Evolutionary conservation across 1,140 invertebrate genomes (phyloP), one percentile per base, ranked within the genome.

Genomic region (Orius laevigatus): DNA sequence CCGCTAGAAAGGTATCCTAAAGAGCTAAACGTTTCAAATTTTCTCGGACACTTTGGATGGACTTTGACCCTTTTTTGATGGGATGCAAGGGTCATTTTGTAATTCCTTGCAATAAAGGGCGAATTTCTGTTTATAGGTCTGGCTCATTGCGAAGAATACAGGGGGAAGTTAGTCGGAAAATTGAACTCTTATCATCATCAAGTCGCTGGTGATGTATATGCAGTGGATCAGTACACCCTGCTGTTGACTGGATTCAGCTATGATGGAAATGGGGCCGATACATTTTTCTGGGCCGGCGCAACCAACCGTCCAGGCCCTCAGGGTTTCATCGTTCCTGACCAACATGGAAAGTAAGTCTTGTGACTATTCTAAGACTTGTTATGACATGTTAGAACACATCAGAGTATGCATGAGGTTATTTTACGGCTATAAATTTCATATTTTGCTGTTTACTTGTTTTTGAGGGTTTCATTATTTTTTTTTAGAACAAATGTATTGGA

Each of bases 221-320:
- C 87, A 5, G 85, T 93, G 0, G 84, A 94, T 62, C 79, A 87
- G 49, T 83, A 74, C 58, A 92, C 86, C 0, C 66, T 93, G 19
- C 64, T 91, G 1, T 66, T 94, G 36, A 78, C 78, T 11, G 74
- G 78, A 31, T 94, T 94, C 57, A 88, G 78, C 61, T 94, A 93
- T 56, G 89, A 93, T 67, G 90, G 90, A 14, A 84, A 86, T 45
- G 88, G 87, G 6, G 79, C 78, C 18, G 88, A 91, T 60, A 84
- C 86, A 4, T 93, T 88, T 63, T 93, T 94, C 62, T 92, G 86
- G 86, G 81, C 85, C 3, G 90, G 89, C 32, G 75, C 81, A n/a
- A 74, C 81, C 0, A 85, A 84, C 57, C 64, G 84, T 19, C 87
- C 88, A 0, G 86, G 86, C 3, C 84, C 85, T 0, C 81, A 90